Percentiles rank a stretch among this genome's conserved stretches.
Conservation (phyloP, 2,797 vertebrate genomes). For the Cossypha heuglini region DNA sequence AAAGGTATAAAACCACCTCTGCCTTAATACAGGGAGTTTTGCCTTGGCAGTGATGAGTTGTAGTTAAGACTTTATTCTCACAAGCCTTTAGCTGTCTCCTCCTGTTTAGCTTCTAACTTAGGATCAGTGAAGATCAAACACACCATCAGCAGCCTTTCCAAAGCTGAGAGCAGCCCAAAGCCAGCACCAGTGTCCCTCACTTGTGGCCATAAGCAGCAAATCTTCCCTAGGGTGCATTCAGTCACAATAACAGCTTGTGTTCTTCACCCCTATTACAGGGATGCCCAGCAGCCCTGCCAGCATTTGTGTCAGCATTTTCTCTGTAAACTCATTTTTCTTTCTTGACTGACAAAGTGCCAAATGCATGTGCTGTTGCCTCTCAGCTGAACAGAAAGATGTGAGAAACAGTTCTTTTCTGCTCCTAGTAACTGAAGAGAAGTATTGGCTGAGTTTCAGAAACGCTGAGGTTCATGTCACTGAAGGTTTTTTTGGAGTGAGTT, state of each 20-base stretch:
- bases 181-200: not conserved
- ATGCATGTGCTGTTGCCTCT: not conserved
- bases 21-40: not conserved
- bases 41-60: not conserved
- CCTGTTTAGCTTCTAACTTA: not conserved
- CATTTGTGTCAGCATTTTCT: not conserved
- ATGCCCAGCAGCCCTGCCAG: not conserved
- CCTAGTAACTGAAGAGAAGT: not conserved
- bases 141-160: not conserved
- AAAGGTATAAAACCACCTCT: not conserved
- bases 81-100: not conserved
- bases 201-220: not conserved
- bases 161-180: not conserved
- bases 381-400: not conserved
- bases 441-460: not conserved
- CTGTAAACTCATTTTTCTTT: not conserved
- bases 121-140: not conserved
- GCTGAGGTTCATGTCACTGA: not conserved
- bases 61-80: not conserved
- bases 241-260: not conserved
- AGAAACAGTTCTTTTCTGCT: not conserved
- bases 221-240: not conserved
- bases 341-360: constrained; percentile 1
- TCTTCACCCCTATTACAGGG: not conserved
- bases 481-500: not conserved